Evolutionary conservation across 2,797 vertebrate species (phyloP).

Genomic region (Xenopus petersii): DNA sequence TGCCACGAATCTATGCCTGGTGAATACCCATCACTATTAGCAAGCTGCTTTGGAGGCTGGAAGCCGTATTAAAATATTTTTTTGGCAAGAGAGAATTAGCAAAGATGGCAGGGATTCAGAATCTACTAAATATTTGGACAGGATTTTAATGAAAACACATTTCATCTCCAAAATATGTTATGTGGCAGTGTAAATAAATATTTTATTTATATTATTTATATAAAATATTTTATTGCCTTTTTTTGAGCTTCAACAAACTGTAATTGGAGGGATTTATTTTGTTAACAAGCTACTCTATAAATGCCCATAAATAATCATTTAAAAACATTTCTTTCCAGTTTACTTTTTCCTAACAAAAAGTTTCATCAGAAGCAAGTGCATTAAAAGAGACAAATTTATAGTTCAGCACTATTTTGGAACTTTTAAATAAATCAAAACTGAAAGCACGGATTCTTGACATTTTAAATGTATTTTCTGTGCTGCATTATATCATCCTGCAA

Average conservation of each 20-base stretch:
- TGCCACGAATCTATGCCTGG: no score
- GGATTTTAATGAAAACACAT: constrained; percentile 67
- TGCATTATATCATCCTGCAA: constrained; percentile 20
- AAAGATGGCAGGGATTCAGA: constrained; percentile 52
- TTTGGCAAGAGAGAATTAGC: no score
- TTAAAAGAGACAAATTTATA: constrained; percentile 48
- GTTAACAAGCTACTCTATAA: no score
- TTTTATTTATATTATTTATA: no score
- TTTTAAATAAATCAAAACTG: constrained; percentile 10
- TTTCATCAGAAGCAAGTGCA: constrained; percentile 45
- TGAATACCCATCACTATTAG: no score
- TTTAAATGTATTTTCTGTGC: constrained; percentile 40
- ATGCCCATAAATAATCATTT: no score
- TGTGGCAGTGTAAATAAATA: constrained; percentile 54
- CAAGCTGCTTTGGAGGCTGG: no score
- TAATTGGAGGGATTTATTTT: no score
- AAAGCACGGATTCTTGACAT: constrained; percentile 3
- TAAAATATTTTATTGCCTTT: constrained; percentile 6
- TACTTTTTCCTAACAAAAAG: background rate
- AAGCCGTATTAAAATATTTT: no score
- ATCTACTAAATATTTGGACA: constrained; percentile 73
- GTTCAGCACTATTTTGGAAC: constrained; percentile 29
- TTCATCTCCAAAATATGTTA: constrained; percentile 74
- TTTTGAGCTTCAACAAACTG: no score
- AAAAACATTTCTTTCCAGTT: background rate